Base-by-base conservation (phyloP, 1,140 invertebrate species). In the Myzus persicae region DNA sequence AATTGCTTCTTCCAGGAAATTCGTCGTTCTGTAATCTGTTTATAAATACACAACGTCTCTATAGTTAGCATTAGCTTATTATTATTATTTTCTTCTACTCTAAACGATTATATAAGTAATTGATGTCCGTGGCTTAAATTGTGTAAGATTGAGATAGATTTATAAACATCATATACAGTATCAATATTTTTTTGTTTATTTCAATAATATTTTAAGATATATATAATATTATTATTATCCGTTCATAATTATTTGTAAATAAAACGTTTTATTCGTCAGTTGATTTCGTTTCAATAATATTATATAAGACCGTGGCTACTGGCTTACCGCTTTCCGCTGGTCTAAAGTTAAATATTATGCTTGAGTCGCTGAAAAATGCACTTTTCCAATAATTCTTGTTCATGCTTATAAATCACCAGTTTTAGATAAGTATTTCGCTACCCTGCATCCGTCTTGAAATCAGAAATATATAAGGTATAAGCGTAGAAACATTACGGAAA, bases 181-280 rank as follows among this genome's bases (percentile, higher is more conserved):
- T 76, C 59, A 76, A 76, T 76, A 76, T 76, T 20, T 18, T 76
- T n/a, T 76, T n/a, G 59, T 76, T 76, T n/a, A 76, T 76, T 76
- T n/a, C 14, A 76, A 76, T n/a, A 76, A 76, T 76, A 76, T 76
- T 76, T n/a, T 67, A 67, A n/a, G 11, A 31, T 67, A 48, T 48
- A 18, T 31, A 4, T 22, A 4, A 2, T 54, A 26, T 48, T 48
- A 54, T 59, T 67, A 18, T 18, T n/a, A 5, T n/a, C 14, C 2
- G 18, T 67, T 67, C 14, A 67, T 67, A n/a, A 67, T n/a, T 67
- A 14, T n/a, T n/a, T 67, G 31, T n/a, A 67, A 67, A 67, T n/a
- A 18, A 5, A 67, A 67, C 14, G 18, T n/a, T 67, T 18, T n/a
- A 6, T n/a, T 11, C 18, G 31, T 67, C 31, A n/a, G 11, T 67